Base-by-base conservation (phyloP, 2,888 invertebrate species). In the Andrena chrysosceles region DNA sequence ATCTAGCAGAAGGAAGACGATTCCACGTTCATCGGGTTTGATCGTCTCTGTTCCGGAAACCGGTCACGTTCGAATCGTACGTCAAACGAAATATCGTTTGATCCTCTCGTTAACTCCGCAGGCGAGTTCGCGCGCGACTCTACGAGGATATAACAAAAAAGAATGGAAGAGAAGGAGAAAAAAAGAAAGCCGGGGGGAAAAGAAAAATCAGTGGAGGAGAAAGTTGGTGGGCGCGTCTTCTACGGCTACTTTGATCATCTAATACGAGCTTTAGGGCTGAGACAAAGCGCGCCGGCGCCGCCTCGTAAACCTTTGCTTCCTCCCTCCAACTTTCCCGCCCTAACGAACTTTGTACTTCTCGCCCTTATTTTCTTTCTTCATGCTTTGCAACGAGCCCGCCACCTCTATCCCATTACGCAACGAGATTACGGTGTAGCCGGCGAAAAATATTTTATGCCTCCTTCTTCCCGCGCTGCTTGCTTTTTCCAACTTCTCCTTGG, bases 61-160 rank as follows among this genome's bases (percentile, higher is more conserved):
- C n/a, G 52, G 26, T 83, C 83, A 84, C 84, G 84, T 76, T 76
- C 54, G 7, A 52, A 54, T 73, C 69, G 67, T 84, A 76, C 31
- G 70, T 83, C 83, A 83, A 79, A 69, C 76, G 73, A 70, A 76
- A 63, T 64, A 83, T 69, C 76, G 76, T 84, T 83, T 72, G 83
- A 84, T 76, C 84, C 69, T 76, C 83, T 83, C 84, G 83, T 84
- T 83, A 83, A 83, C 83, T 73, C 66, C 64, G 70, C 26, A 66
- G 62, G 75, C 67, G 77, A 76, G 64, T 56, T 71, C 8, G 64
- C 52, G 35, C 49, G 29, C 62, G 35, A 5, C 54, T 35, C 10
- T n/a, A 26, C 35, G 42, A 13, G 33, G 67, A 6, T 56, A 23
- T 56, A 23, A 31, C 16, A 35, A 69, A 52, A 33, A 63, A 62